Percentiles rank a stretch among this genome's conserved stretches.
Conservation (phyloP, 2,113 vertebrate species). For the Nannospalax galili region DNA sequence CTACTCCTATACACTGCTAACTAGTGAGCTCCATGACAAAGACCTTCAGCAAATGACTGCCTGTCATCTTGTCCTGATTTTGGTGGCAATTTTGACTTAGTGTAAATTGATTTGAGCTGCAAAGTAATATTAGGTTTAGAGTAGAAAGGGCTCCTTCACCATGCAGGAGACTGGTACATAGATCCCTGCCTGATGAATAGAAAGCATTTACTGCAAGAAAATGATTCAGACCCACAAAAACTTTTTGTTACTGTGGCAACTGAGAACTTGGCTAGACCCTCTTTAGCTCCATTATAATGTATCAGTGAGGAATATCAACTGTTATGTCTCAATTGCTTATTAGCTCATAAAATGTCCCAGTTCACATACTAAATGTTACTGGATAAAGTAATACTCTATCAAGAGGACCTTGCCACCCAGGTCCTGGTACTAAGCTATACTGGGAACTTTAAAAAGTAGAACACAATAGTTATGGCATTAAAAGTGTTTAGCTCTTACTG, state of each 20-base stretch:
- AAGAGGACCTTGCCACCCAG: neutral
- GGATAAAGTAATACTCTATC: slow-evolving; percentile 6
- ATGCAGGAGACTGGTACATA: neutral
- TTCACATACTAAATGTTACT: slow-evolving; percentile 43
- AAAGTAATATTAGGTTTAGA: neutral
- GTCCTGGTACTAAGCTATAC: neutral
- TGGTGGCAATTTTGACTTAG: neutral
- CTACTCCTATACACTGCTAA: neutral
- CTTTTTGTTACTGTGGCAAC: slow-evolving; percentile 47
- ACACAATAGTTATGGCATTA: neutral
- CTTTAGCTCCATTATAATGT: slow-evolving; percentile 5
- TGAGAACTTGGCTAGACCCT: neutral
- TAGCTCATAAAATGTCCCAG: neutral
- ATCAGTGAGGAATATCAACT: slow-evolving; percentile 26
- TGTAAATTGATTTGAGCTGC: neutral
- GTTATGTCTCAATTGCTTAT: slow-evolving; percentile 32
- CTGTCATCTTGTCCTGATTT: slow-evolving; percentile 36
- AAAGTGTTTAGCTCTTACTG: neutral
- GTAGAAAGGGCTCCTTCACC: neutral
- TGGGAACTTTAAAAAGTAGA: neutral
- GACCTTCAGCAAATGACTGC: neutral
- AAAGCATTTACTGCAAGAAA: slow-evolving; percentile 34
- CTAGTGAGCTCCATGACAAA: neutral
- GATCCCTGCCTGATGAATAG: neutral
- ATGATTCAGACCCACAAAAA: slow-evolving; percentile 38